These are phyloP conservation scores for Scelioninae gen. 1 DNA, from an alignment of 2,888 invertebrate genomes.

Conservation along the genomic window DNA sequence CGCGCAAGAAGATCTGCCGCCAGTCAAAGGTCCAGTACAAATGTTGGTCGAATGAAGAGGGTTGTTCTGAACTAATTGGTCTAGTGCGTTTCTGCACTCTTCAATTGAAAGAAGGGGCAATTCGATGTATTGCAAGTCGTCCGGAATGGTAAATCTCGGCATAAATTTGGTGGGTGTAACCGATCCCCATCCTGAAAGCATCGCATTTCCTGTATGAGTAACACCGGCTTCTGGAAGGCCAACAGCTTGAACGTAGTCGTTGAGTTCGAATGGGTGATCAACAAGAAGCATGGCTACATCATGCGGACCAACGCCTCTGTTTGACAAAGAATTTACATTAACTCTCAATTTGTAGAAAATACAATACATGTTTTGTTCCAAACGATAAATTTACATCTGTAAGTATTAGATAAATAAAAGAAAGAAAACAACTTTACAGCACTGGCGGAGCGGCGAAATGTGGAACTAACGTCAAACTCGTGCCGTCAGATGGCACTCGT, in stretches of 20 bases:
- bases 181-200: constrained; percentile 85
- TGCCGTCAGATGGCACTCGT: too few species aligned
- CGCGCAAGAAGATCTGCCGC: constrained; percentile 54
- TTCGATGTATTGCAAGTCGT: constrained; percentile 75
- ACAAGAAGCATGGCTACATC: constrained; percentile 85
- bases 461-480: too few species aligned
- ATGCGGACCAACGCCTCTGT: constrained; percentile 82
- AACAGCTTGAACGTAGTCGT: constrained; percentile 80
- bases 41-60: constrained; percentile 73
- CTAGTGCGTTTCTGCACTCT: constrained; percentile 69
- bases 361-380: too few species aligned
- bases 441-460: too few species aligned
- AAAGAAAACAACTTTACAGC: too few species aligned
- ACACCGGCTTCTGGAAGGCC: constrained; percentile 78
- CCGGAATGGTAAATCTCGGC: constrained; percentile 71
- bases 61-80: neutral
- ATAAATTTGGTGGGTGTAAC: constrained; percentile 69
- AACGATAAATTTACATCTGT: too few species aligned
- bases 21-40: constrained; percentile 74
- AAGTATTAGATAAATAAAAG: too few species aligned
- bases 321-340: too few species aligned
- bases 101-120: constrained; percentile 73
- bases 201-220: constrained; percentile 77
- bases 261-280: constrained; percentile 77
- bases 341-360: too few species aligned